phyloP scores from a whole-genome alignment of 1,140 invertebrate species.

The Eriocheir sinensis region DNA sequence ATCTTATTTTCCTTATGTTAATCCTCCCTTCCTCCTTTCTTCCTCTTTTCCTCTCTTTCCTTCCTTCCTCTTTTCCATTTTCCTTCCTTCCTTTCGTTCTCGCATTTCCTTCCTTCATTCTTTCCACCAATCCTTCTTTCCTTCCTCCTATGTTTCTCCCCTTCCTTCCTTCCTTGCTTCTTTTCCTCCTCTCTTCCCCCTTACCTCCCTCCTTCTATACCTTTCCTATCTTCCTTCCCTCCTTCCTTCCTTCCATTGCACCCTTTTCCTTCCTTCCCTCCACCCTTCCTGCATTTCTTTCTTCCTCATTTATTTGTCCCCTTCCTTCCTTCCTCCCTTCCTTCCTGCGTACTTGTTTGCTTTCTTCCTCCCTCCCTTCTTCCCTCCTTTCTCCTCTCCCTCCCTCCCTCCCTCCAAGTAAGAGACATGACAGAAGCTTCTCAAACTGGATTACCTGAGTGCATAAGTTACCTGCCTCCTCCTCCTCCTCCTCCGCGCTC shows the following conservation, averaged over 20 bases:
- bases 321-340: neutral
- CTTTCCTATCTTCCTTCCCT: neutral
- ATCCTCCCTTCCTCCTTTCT: neutral
- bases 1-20: neutral
- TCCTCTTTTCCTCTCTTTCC: neutral
- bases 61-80: neutral
- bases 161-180: neutral
- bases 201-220: neutral
- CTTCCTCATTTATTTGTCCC: neutral
- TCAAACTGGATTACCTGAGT: conserved; percentile 24
- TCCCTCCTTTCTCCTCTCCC: neutral
- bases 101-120: too few relatives aligned
- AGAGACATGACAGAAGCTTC: neutral
- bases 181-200: neutral
- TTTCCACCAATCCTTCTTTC: too few relatives aligned
- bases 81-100: neutral
- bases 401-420: neutral
- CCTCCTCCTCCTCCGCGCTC: neutral
- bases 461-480: neutral
- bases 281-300: neutral
- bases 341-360: too few relatives aligned
- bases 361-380: neutral
- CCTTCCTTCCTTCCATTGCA: neutral
- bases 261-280: neutral
- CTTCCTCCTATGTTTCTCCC: too few relatives aligned